Evolutionary conservation across 1,140 invertebrate species (phyloP), one percentile per base, ranked within the genome.

Genomic region (Apis dorsata): DNA sequence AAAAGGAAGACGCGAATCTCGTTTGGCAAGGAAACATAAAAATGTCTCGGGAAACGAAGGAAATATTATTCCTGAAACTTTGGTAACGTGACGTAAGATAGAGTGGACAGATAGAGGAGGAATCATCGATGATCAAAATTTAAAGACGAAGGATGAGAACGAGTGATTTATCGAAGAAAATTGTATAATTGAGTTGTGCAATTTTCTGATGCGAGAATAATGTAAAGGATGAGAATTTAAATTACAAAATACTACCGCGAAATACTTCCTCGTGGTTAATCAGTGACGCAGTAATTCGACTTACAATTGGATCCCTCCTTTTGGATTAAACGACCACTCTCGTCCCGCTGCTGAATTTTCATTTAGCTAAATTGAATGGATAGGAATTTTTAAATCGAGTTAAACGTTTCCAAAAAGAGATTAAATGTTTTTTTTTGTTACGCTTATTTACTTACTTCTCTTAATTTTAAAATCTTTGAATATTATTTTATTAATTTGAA

Each of bases 21-120:
- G 79, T 85, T 87, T 76, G 86, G 69, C 65, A 69, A 24, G 60
- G 79, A 82, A 86, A 86, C 75, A 73, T 80, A 84, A 85, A 79
- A 83, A 85, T 80, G 57, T 60, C 71, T 71, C 59, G 77, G 75
- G 65, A 79, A 85, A 44, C 80, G 76, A 71, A 13, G 73, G 60
- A 86, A 84, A 85, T 81, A 85, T 86, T 87, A 75, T 77, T 84
- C 53, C 57, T 21, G 24, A 85, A 83, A 83, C 66, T 88, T 87
- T 60, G 63, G 79, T 69, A 80, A 88, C 78, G 63, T 34, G 60
- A 78, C 78, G 79, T 59, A 74, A 73, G 21, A 81, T 28, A 65
- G 34, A 28, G 34, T 65, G 59, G 44, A 49, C 34, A 34, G 75
- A 79, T 87, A 49, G 72, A 77, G 57, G n/a, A 9, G 66, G 77